A percentile compares a stretch with the other conserved stretches of the same genome.
These are phyloP conservation scores for Trisateles emortualis DNA, from an alignment of 2,888 invertebrate species.

Conservation along the genomic window DNA sequence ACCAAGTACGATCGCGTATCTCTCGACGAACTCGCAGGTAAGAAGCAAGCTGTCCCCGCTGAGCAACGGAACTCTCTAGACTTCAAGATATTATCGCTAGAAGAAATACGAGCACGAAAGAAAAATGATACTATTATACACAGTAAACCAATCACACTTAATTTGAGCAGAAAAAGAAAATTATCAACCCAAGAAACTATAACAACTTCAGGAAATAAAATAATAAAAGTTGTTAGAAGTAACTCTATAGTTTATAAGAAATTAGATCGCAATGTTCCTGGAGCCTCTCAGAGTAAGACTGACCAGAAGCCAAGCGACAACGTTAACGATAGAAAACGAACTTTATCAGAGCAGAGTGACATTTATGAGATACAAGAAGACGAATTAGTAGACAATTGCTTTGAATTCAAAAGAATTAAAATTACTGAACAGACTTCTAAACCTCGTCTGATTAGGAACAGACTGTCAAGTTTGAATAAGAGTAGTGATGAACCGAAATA, in stretches of 20 bases:
- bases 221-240: conserved; percentile 79
- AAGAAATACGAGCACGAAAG: conserved; percentile 82
- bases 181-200: conserved; percentile 76
- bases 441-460: conserved; percentile 75
- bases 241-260: conserved; percentile 82
- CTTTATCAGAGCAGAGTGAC: conserved; percentile 74
- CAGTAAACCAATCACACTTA: conserved; percentile 68
- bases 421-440: conserved; percentile 66
- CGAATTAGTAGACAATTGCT: conserved; percentile 76
- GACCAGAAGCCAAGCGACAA: conserved; percentile 61
- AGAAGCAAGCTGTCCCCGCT: conserved; percentile 48
- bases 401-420: conserved; percentile 78
- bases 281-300: conserved; percentile 51
- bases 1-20: conserved; percentile 81
- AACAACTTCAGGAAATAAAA: conserved; percentile 77
- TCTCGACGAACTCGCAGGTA: conserved; percentile 82
- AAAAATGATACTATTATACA: conserved; percentile 61
- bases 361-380: conserved; percentile 70
- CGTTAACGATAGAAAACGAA: conserved; percentile 68
- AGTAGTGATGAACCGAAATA: conserved; percentile 46
- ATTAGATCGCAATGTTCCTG: conserved; percentile 60
- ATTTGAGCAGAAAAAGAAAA: conserved; percentile 74
- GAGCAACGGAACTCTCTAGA: conserved; percentile 67
- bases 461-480: conserved; percentile 56
- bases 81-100: conserved; percentile 82